Evolutionary conservation across 2,888 invertebrate genomes (phyloP).

Genomic region (Amphipyra berbera): DNA sequence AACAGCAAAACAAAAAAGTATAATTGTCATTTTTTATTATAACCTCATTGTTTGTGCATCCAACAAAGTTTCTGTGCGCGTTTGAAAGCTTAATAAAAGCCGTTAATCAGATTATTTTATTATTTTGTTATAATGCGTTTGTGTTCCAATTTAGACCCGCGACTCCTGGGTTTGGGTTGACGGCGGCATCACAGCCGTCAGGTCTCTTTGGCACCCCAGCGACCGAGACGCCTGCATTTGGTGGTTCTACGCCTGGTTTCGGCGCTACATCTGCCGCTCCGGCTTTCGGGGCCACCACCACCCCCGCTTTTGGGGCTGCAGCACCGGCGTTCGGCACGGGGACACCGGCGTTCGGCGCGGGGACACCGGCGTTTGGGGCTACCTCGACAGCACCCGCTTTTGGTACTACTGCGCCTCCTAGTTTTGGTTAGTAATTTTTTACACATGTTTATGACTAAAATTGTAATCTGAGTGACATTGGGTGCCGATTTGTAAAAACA

Average conservation of each 20-base stretch:
- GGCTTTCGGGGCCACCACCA: constrained; percentile 61
- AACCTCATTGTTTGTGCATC: constrained; percentile 15
- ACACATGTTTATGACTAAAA: not conserved
- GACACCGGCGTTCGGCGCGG: constrained; percentile 62
- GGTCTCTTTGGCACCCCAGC: constrained; percentile 77
- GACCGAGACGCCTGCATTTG: constrained; percentile 66
- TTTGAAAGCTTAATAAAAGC: no score
- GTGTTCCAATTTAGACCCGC: constrained; percentile 71
- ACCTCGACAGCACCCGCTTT: constrained; percentile 64
- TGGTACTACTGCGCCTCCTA: constrained; percentile 66
- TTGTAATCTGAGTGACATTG: no score
- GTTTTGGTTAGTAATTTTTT: constrained; percentile 61
- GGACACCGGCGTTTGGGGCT: constrained; percentile 63
- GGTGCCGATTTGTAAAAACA: no score
- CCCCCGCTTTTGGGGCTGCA: constrained; percentile 71
- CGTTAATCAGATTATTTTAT: not conserved
- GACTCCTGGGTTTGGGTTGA: constrained; percentile 77
- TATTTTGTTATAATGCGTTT: not conserved
- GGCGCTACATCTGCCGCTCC: constrained; percentile 63
- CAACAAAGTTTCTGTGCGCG: not conserved
- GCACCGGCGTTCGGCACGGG: constrained; percentile 64
- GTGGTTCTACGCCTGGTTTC: constrained; percentile 62
- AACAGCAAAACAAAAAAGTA: constrained; percentile 19
- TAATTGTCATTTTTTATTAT: constrained; percentile 12
- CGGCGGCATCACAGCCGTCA: constrained; percentile 74